These are phyloP conservation scores for Pachyrhynchus sulphureomaculatus DNA, from an alignment of 1,140 invertebrate species.

Conservation along the genomic window DNA sequence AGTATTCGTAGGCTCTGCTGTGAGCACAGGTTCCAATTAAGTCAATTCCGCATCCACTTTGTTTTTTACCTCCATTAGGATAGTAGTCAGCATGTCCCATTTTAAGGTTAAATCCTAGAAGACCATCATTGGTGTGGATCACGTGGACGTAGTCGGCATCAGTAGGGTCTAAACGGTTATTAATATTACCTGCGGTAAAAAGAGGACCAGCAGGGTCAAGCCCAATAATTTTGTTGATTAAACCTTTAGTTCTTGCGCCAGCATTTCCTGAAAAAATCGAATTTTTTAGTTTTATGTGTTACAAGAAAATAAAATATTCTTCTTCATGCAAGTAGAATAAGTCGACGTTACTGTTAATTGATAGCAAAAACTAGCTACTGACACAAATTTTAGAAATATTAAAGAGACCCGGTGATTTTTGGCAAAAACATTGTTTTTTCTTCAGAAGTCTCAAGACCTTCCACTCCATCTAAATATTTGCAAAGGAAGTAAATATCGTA, in stretches of 20 bases:
- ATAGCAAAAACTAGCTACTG: too few species aligned
- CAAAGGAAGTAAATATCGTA: too few species aligned
- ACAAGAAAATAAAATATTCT: too few species aligned
- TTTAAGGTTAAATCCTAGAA: conserved; percentile 60
- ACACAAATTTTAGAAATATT: too few species aligned
- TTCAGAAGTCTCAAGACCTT: too few species aligned
- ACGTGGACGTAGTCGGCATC: conserved; percentile 64
- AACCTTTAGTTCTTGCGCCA: too few species aligned
- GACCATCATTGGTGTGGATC: conserved; percentile 62
- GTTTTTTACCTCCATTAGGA: conserved; percentile 63
- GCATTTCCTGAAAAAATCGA: too few species aligned
- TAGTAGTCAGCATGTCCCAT: conserved; percentile 71
- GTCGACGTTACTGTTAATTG: too few species aligned
- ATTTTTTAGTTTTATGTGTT: too few species aligned
- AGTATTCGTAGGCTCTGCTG: conserved; percentile 57
- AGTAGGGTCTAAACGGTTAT: conserved; percentile 58
- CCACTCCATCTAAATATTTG: too few species aligned
- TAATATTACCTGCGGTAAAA: conserved; percentile 51
- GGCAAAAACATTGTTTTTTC: too few species aligned
- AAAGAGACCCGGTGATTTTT: not conserved
- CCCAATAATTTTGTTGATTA: conserved; percentile 40
- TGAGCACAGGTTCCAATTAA: conserved; percentile 54
- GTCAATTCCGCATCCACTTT: conserved; percentile 65
- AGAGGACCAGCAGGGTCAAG: conserved; percentile 59
- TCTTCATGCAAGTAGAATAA: too few species aligned